Conservation (phyloP, 1,140 invertebrate species). For the Procambarus clarkii region DNA sequence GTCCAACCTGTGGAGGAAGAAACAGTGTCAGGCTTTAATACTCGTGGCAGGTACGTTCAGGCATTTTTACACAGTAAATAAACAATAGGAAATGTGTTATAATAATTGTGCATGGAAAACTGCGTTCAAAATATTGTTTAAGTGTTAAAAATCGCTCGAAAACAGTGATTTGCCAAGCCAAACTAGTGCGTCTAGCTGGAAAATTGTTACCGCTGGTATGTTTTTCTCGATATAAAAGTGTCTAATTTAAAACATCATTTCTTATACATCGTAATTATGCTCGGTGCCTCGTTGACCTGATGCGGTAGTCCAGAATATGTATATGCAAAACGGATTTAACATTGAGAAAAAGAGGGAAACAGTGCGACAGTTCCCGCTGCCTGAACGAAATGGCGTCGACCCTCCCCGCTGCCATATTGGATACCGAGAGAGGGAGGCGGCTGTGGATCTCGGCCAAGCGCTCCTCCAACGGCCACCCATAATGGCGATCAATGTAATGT, state of each 20-base stretch:
- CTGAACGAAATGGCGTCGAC: constrained; percentile 54
- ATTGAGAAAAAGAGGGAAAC: neutral
- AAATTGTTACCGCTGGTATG: neutral
- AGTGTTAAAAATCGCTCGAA: neutral
- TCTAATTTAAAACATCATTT: neutral
- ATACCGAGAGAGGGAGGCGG: constrained; percentile 34
- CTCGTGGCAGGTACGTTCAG: constrained; percentile 28
- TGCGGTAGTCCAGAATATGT: neutral
- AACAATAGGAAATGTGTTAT: neutral
- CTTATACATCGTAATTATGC: neutral
- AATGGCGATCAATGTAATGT: constrained; percentile 53
- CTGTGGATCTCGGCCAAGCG: neutral
- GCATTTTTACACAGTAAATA: neutral
- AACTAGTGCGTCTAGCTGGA: neutral
- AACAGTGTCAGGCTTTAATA: neutral
- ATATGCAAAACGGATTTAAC: neutral
- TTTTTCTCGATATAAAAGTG: neutral
- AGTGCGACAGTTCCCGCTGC: neutral
- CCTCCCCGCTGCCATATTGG: constrained; percentile 59
- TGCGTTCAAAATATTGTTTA: neutral
- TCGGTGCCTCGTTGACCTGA: neutral
- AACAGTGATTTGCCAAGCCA: neutral
- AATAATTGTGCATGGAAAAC: neutral
- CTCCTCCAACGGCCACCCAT: constrained; percentile 14
- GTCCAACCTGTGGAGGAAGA: constrained; percentile 36